Percentiles rank a stretch among this genome's conserved stretches.
These are phyloP conservation scores for Polyommatus iphigenia DNA, from an alignment of 2,888 invertebrate species.

Conservation along the genomic window DNA sequence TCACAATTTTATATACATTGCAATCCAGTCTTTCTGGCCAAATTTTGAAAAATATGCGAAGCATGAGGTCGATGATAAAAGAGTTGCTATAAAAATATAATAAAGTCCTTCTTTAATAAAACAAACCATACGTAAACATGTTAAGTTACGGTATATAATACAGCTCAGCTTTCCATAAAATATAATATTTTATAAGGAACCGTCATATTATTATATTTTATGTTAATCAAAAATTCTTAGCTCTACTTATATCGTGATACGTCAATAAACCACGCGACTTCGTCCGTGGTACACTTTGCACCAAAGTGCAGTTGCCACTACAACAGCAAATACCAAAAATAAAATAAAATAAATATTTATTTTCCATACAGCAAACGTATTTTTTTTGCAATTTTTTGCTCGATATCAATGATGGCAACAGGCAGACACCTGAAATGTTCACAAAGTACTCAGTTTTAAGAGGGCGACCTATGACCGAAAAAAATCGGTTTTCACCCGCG, in stretches of 20 bases:
- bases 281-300: no score
- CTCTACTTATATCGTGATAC: neutral
- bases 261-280: no score
- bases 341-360: no score
- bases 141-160: neutral
- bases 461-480: no score
- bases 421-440: no score
- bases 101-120: neutral
- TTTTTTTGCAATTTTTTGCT: no score
- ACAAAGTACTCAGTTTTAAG: no score
- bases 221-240: neutral
- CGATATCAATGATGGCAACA: no score
- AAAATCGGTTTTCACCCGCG: no score
- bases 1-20: neutral
- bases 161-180: neutral
- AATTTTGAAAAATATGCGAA: neutral
- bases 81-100: conserved; percentile 1
- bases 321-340: no score
- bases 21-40: neutral
- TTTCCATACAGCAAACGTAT: no score
- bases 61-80: neutral
- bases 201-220: neutral
- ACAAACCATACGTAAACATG: neutral
- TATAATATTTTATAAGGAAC: neutral
- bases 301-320: no score